Conservation (phyloP, 2,797 vertebrate genomes). For the Vultur gryphus region DNA sequence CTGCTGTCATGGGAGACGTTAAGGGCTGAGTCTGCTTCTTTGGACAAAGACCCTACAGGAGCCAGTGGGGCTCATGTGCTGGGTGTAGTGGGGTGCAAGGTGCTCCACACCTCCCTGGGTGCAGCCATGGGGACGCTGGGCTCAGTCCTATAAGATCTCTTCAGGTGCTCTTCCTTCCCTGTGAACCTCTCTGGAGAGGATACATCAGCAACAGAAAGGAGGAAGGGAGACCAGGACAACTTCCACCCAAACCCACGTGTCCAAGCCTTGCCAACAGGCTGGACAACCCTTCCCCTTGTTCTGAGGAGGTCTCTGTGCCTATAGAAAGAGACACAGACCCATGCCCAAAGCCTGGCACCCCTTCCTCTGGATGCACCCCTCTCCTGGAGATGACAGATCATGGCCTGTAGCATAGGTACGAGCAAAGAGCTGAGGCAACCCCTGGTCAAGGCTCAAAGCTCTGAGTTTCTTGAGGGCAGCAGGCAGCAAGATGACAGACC, state of each 20-base stretch:
- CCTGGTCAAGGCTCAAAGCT: not conserved
- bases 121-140: too few species aligned
- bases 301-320: not conserved
- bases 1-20: not conserved
- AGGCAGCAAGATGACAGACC: not conserved
- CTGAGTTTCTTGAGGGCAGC: not conserved
- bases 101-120: not conserved
- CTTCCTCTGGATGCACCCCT: not conserved
- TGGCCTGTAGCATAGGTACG: not conserved
- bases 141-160: not conserved
- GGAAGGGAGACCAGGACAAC: not conserved
- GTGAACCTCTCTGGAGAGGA: not conserved
- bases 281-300: not conserved
- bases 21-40: not conserved
- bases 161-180: not conserved
- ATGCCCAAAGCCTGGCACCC: not conserved
- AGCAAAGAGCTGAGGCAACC: not conserved
- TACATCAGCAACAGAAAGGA: not conserved
- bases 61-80: not conserved
- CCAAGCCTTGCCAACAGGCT: not conserved
- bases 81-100: not conserved
- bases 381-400: not conserved
- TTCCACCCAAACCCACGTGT: too few species aligned
- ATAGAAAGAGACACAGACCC: not conserved
- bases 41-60: not conserved